Percentiles rank a stretch among this genome's conserved stretches.
Conservation (phyloP, 2,113 vertebrate genomes). For the Oreochromis spilurus region DNA sequence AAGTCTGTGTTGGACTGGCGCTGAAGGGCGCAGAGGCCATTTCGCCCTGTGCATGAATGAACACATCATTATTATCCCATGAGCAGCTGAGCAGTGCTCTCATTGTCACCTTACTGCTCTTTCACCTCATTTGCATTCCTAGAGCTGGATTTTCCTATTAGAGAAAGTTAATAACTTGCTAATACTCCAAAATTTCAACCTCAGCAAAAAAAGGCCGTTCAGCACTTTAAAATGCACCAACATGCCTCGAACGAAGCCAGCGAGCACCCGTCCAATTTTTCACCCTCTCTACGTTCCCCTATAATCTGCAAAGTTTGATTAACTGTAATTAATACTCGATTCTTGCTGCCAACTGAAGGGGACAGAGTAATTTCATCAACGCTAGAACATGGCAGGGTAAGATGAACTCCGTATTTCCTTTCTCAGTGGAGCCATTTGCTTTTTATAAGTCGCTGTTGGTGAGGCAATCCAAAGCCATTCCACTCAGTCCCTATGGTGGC, state of each 20-base stretch:
- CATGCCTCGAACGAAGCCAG: conserved; percentile 21
- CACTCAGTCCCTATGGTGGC: background rate
- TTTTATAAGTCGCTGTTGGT: background rate
- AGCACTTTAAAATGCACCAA: conserved; percentile 33
- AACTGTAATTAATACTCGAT: conserved; percentile 58
- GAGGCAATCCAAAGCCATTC: background rate
- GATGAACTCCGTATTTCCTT: conserved; percentile 17
- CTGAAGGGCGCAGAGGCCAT: background rate
- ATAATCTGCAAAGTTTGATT: conserved; percentile 57
- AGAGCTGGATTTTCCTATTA: conserved; percentile 59
- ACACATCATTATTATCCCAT: conserved; percentile 50
- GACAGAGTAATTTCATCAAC: conserved; percentile 43
- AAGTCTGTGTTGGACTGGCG: background rate
- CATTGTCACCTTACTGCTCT: conserved; percentile 41
- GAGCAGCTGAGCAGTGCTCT: conserved; percentile 30
- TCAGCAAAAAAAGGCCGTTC: conserved; percentile 58
- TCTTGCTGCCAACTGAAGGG: conserved; percentile 42
- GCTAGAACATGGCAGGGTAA: background rate
- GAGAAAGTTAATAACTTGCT: conserved; percentile 62
- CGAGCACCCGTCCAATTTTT: conserved; percentile 7
- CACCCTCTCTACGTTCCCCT: conserved; percentile 13
- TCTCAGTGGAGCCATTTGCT: background rate
- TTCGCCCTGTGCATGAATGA: conserved; percentile 29
- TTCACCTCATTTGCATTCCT: conserved; percentile 62
- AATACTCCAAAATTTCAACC: conserved; percentile 56